A percentile compares a stretch with the other conserved stretches of the same genome.
phyloP scores from a whole-genome alignment of 2,888 invertebrate genomes.

The Troides helena region DNA sequence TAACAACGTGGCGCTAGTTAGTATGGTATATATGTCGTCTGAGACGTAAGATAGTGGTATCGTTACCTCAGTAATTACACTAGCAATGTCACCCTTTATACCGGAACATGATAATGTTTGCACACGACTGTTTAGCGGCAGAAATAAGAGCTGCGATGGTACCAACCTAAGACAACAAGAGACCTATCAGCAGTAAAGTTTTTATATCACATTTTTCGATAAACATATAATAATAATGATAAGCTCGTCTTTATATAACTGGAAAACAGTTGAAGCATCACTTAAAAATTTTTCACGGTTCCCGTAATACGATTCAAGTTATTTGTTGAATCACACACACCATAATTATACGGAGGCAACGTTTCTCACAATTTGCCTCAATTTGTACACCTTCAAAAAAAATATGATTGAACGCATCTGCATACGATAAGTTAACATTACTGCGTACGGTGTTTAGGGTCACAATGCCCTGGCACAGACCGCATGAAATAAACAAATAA shows the following conservation, averaged over 20 bases:
- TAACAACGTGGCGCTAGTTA: no score
- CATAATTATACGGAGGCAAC: slow-evolving; percentile 59
- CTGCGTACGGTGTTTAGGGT: slow-evolving; percentile 33
- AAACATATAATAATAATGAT: no score
- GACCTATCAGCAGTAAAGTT: no score
- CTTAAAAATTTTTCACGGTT: slow-evolving; percentile 71
- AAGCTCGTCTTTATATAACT: not conserved
- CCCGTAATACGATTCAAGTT: slow-evolving; percentile 56
- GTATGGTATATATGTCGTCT: no score
- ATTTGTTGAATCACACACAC: slow-evolving; percentile 58
- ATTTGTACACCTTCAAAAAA: slow-evolving; percentile 39
- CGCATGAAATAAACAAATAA: slow-evolving; percentile 35
- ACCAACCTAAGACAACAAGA: no score
- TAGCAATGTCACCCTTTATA: no score
- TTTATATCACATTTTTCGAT: no score
- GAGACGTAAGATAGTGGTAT: no score
- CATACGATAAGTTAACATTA: slow-evolving; percentile 7
- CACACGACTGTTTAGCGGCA: no score
- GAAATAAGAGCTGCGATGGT: no score
- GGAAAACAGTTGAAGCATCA: slow-evolving; percentile 24
- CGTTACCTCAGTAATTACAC: no score
- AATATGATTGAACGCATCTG: slow-evolving; percentile 17
- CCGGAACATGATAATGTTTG: no score
- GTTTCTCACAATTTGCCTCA: slow-evolving; percentile 66
- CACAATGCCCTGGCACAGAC: slow-evolving; percentile 32